Conservation (phyloP, 2,113 vertebrate species). For the Oplegnathus fasciatus region DNA sequence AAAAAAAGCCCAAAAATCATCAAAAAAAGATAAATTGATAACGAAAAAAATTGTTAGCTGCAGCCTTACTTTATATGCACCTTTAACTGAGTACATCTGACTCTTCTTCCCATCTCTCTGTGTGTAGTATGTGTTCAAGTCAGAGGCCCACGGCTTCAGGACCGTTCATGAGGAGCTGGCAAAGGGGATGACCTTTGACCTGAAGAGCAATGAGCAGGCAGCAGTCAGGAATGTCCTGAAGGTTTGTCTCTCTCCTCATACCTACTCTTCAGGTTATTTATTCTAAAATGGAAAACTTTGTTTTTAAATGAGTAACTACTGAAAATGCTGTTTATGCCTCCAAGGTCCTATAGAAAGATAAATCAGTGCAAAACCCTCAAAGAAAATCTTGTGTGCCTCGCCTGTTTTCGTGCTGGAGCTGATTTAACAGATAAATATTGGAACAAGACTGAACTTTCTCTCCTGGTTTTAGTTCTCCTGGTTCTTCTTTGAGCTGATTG, state of each 20-base stretch:
- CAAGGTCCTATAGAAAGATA: not conserved
- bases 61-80: not conserved
- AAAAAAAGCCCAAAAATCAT: not conserved
- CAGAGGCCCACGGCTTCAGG: constrained; percentile 89
- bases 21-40: not conserved
- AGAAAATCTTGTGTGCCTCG: not conserved
- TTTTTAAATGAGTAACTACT: not conserved
- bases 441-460: not conserved
- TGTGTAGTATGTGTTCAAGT: constrained; percentile 93
- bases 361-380: not conserved
- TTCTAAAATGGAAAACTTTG: not conserved
- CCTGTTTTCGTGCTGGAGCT: not conserved
- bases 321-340: not conserved
- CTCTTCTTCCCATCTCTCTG: not conserved
- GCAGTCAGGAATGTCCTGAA: constrained; percentile 92
- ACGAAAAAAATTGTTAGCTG: not conserved
- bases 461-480: constrained; percentile 90
- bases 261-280: not conserved
- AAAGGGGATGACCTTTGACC: constrained; percentile 91
- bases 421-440: not conserved
- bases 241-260: constrained; percentile 79
- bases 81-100: not conserved
- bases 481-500: constrained; percentile 96
- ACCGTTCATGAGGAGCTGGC: constrained; percentile 95
- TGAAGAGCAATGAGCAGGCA: constrained; percentile 92